Evolutionary conservation across 2,888 invertebrate species (phyloP).

Genomic region (Pammene fasciana): DNA sequence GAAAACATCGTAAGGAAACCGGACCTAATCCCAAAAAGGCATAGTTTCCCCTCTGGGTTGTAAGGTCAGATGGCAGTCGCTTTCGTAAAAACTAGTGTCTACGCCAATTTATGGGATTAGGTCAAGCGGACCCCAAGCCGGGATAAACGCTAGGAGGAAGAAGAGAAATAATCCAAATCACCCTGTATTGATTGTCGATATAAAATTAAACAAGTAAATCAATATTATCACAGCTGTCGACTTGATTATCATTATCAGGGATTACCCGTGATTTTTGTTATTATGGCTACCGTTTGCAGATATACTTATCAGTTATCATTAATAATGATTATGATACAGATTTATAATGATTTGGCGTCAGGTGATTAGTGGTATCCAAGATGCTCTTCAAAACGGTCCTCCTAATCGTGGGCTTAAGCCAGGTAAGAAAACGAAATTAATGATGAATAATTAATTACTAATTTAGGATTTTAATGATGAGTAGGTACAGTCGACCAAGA

Average conservation of each 20-base stretch:
- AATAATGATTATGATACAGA: neutral
- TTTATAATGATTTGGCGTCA: neutral
- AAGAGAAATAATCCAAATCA: too few species aligned
- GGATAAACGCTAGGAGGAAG: too few species aligned
- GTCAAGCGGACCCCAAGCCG: too few species aligned
- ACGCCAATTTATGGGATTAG: too few species aligned
- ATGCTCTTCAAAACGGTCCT: slow-evolving; percentile 59
- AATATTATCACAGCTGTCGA: neutral
- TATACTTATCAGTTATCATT: neutral
- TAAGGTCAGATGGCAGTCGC: too few species aligned
- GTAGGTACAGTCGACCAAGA: too few species aligned
- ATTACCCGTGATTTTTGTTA: slow-evolving; percentile 39
- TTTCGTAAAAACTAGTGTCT: too few species aligned
- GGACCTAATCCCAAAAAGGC: too few species aligned
- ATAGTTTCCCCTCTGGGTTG: too few species aligned
- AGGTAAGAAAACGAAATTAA: slow-evolving; percentile 53
- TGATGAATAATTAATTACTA: too few species aligned
- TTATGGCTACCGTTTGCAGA: slow-evolving; percentile 28
- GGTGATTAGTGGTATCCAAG: slow-evolving; percentile 50
- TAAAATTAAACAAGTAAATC: slow-evolving; percentile 21
- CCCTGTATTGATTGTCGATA: neutral
- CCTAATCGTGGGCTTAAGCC: slow-evolving; percentile 54
- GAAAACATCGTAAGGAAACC: too few species aligned
- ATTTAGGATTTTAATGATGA: too few species aligned
- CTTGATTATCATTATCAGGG: slow-evolving; percentile 26